Evolutionary conservation across 2,888 invertebrate genomes (phyloP), one percentile per base, ranked within the genome.

Genomic region (Microdon myrmicae): DNA sequence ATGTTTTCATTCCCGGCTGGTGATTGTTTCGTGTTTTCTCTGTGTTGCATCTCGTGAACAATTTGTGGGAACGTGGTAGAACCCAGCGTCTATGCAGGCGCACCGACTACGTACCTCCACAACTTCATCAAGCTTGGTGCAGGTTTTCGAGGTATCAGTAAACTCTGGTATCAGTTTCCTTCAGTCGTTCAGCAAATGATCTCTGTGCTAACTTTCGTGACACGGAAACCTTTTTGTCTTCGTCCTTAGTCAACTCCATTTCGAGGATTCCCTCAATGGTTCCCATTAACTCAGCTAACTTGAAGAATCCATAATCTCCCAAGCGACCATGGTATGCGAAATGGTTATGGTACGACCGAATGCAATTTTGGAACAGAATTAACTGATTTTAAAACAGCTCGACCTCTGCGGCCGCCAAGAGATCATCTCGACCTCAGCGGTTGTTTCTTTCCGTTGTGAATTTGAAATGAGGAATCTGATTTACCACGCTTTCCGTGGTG

Each of bases 331-430:
- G 96, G 60, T 90, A 87, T 1, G 92, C 92, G 77, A 94, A 96
- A 80, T 96, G 94, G 69, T 96, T 94, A 81, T 96, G 96, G 82
- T 95, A 96, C 0, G 94, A 90, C 8, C 96, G 94, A 37, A 95
- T 93, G 79, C 96, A 96, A 75, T 93, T 92, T 71, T 92, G 90
- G 79, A 96, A 95, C 58, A 89, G 83, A 86, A 96, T 90, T 43
- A 88, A 86, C 70, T 91, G 90, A 75, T 92, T 90, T 68, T 90
- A 86, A 13, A 96, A 83, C 13, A 96, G 82, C 77, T 96, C 94
- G 0, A 93, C 85, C 25, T 93, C 92, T 86, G 91, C 92, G 34
- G 85, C 80, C 4, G 92, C 89, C 81, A 96, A 96, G 71, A 91
- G 0, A 93, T 94, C 59, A 90, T 84, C 61, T 90, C 87, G 7